Evolutionary conservation across 2,797 vertebrate genomes (phyloP).

Genomic region (Pipistrellus nathusii): DNA sequence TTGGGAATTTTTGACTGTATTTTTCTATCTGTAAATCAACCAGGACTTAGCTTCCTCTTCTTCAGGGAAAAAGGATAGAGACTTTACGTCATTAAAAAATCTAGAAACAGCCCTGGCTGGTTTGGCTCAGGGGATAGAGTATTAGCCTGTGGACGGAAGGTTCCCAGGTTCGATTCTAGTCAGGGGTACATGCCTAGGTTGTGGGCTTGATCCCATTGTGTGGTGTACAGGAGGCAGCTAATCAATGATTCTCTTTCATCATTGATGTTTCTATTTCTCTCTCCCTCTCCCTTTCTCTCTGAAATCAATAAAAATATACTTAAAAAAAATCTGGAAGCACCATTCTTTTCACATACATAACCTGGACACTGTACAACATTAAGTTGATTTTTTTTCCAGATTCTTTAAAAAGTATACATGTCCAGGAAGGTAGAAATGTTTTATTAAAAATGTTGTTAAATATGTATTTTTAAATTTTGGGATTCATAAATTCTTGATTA

Average conservation of each 20-base stretch:
- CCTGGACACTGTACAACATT: neutral
- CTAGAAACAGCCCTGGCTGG: neutral
- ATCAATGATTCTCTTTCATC: no score
- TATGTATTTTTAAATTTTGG: neutral
- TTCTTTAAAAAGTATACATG: neutral
- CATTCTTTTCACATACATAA: neutral
- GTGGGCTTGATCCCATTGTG: no score
- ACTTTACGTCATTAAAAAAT: conserved; percentile 51
- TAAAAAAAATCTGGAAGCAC: no score
- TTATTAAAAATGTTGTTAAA: conserved; percentile 30
- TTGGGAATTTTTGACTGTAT: neutral
- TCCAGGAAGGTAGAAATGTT: neutral
- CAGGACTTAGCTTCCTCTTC: neutral
- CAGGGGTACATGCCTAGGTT: no score
- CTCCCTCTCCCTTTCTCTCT: no score
- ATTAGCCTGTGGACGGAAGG: no score
- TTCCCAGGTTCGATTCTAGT: no score
- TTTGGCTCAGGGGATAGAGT: no score
- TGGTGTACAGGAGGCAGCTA: no score
- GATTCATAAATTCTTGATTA: neutral
- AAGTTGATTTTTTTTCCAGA: neutral
- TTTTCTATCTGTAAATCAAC: neutral
- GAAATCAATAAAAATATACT: no score
- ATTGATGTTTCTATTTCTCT: no score
- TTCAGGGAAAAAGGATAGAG: neutral